phyloP scores from a whole-genome alignment of 2,797 vertebrate genomes.

The Manis javanica region DNA sequence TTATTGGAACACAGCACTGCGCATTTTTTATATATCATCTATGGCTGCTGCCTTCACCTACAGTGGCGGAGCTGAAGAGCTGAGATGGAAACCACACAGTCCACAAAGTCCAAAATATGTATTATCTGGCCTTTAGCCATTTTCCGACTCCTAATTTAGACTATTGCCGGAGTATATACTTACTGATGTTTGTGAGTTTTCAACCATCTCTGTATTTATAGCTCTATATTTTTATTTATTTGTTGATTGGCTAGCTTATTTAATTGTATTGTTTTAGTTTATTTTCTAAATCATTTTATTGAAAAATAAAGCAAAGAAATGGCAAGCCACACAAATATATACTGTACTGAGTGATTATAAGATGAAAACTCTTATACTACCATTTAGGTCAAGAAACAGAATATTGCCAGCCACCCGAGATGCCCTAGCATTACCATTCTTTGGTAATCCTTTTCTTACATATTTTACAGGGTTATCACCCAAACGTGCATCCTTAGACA shows the following conservation, averaged over 20 bases:
- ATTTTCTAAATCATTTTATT: constrained; percentile 21
- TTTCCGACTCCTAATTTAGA: neutral
- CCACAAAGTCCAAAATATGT: neutral
- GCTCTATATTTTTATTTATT: neutral
- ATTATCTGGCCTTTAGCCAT: neutral
- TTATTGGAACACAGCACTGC: neutral
- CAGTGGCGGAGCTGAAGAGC: neutral
- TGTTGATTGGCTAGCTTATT: neutral
- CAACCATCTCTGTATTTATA: neutral
- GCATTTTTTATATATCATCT: neutral
- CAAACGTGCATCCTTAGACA: neutral
- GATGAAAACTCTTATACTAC: neutral
- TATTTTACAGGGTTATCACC: neutral
- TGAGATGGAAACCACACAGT: neutral
- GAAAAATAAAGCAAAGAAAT: neutral
- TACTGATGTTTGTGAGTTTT: neutral
- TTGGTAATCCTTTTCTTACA: neutral
- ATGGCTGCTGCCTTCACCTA: neutral
- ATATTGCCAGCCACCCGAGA: neutral
- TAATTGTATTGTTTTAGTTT: neutral
- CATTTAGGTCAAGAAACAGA: constrained; percentile 1
- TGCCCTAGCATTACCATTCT: neutral
- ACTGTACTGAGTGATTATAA: neutral
- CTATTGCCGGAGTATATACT: neutral
- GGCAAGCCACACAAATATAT: neutral